Percentiles rank a stretch among this genome's conserved stretches.
Conservation (phyloP, 2,888 invertebrate species). For the Machimus rusticus region DNA sequence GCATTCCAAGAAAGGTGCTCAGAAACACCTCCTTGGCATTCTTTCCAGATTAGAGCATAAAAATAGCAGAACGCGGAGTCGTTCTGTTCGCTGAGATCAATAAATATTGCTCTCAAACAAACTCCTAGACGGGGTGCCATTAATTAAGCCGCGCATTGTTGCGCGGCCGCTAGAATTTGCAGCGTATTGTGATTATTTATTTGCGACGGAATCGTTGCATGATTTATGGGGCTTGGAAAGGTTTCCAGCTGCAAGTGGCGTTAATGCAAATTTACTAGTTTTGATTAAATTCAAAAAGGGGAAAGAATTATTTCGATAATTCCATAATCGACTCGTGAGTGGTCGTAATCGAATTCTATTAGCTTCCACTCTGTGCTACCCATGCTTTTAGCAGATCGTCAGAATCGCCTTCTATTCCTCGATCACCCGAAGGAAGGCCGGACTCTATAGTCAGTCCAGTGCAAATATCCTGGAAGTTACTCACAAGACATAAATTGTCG, state of each 20-base stretch:
- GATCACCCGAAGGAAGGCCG: background rate
- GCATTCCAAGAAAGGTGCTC: constrained; percentile 37
- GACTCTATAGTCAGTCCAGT: background rate
- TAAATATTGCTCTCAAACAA: background rate
- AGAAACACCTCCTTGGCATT: constrained; percentile 17
- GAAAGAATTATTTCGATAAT: background rate
- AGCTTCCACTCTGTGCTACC: background rate
- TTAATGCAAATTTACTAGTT: constrained; percentile 38
- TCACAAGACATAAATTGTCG: constrained; percentile 24
- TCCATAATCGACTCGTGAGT: background rate
- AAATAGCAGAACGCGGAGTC: background rate
- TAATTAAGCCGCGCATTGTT: constrained; percentile 23
- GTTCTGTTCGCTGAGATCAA: background rate
- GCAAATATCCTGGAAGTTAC: constrained; percentile 15
- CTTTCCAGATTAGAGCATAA: constrained; percentile 24
- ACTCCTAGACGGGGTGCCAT: constrained; percentile 18
- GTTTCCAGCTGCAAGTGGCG: constrained; percentile 27
- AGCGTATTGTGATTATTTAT: constrained; percentile 22
- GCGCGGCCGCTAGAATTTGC: background rate
- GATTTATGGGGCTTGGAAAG: constrained; percentile 6
- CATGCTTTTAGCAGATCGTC: background rate
- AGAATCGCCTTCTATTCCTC: background rate
- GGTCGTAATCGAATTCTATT: constrained; percentile 6
- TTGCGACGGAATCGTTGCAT: background rate
- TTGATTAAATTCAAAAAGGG: constrained; percentile 8